Evolutionary conservation across 1,140 invertebrate species (phyloP).

Genomic region (Brachionus paranguensis): DNA sequence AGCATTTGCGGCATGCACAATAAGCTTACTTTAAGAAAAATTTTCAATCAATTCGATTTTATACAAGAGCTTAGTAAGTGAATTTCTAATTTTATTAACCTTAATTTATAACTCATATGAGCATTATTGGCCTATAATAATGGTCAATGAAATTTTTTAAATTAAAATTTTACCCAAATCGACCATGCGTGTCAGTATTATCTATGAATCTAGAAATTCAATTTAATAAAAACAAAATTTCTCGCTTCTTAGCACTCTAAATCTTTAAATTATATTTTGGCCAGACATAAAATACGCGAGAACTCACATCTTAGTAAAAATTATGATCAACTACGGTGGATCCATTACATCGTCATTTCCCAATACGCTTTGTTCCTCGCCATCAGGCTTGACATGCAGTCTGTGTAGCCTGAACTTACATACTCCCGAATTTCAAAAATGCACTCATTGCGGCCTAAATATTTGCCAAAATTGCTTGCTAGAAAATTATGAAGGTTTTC

Average conservation of each 20-base stretch:
- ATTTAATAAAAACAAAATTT: background rate
- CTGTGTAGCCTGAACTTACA: background rate
- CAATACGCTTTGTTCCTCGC: conserved; percentile 4
- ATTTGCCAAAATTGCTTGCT: conserved; percentile 16
- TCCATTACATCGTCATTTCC: conserved; percentile 20
- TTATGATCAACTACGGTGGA: conserved; percentile 24
- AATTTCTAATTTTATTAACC: background rate
- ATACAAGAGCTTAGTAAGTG: background rate
- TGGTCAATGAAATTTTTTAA: background rate
- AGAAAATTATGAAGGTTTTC: conserved; percentile 11
- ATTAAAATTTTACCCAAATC: background rate
- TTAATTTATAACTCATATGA: background rate
- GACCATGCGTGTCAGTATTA: background rate
- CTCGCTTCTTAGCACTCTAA: background rate
- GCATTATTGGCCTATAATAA: background rate
- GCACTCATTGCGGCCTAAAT: conserved; percentile 17
- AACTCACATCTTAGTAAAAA: background rate
- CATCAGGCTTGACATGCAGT: background rate
- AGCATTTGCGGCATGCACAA: background rate
- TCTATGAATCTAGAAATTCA: background rate
- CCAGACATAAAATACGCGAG: background rate
- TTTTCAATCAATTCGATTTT: background rate
- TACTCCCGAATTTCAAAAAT: background rate
- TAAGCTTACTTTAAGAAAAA: background rate
- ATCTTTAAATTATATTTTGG: background rate